Evolutionary conservation across 2,797 vertebrate genomes (phyloP), one percentile per base, ranked within the genome.

Genomic region (Malacoctenus gilli): DNA sequence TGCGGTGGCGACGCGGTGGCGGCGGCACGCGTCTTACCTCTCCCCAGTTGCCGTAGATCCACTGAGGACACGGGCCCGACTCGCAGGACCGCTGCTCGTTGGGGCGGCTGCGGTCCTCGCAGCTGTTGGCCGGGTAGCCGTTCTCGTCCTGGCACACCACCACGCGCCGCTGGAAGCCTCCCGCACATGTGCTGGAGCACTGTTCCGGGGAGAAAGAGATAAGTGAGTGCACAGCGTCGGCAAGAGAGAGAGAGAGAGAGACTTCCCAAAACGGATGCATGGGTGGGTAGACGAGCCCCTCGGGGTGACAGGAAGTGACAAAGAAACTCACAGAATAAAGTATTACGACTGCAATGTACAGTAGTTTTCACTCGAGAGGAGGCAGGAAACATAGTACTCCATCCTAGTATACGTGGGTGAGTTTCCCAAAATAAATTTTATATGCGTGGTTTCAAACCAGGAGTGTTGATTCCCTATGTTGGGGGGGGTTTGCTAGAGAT

Each of bases 141-240:
- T 98, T 97, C 79, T 98, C 95, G 74, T 99, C 96, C 89, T 99
- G 97, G 87, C 97, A 99, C 34, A 99, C 97, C 35, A 99, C 97
- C 0, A 94, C 97, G 0, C 96, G 94, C 23, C 96, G 90, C 88
- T 99, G 97, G 88, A 96, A 97, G n/a, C 97, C 97, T 22, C 95
- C 96, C 0, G 95, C 96, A 79, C 97, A 99, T 0, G 96, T 98
- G 79, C 96, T 99, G 37, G 97, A 99, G 87, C 97, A 99, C 97
- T 99, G 87, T 58, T 44, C n/a, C n/a, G n/a, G 59, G 58, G 14
- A 79, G 32, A 73, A 36, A 68, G 25, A 28, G 25, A 28, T n/a
- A n/a, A n/a, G n/a, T n/a, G 25, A 9, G 25, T 8, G 25, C 25
- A 28, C 25, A 28, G 18, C 5, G 42, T 84, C 51, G 82, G 31